These are phyloP conservation scores for Eilema griseolum DNA, from an alignment of 2,888 invertebrate species.

Conservation along the genomic window DNA sequence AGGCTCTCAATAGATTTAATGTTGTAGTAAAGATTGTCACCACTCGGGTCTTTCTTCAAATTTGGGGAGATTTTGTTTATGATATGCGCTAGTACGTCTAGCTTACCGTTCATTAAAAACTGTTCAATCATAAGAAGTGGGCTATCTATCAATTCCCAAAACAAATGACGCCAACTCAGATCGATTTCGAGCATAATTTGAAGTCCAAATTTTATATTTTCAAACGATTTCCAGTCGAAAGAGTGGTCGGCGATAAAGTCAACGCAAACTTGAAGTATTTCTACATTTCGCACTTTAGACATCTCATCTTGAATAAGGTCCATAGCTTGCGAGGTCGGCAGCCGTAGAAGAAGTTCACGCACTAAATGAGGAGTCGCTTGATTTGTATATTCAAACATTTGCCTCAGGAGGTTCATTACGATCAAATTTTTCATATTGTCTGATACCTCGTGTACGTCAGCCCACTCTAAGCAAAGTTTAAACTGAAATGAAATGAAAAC, in stretches of 20 bases:
- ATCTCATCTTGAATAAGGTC: slow-evolving; percentile 89
- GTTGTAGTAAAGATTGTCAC: slow-evolving; percentile 88
- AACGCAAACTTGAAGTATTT: slow-evolving; percentile 88
- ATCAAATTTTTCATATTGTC: slow-evolving; percentile 86
- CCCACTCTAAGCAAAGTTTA: slow-evolving; percentile 90
- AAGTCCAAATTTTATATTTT: slow-evolving; percentile 89
- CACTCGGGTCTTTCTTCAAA: slow-evolving; percentile 73
- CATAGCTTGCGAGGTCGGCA: slow-evolving; percentile 87
- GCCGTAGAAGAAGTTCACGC: slow-evolving; percentile 86
- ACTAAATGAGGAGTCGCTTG: slow-evolving; percentile 77
- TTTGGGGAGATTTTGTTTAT: slow-evolving; percentile 86
- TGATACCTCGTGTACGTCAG: slow-evolving; percentile 88
- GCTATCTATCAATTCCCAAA: slow-evolving; percentile 89
- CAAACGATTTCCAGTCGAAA: slow-evolving; percentile 83
- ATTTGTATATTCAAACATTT: slow-evolving; percentile 85
- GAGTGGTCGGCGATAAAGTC: slow-evolving; percentile 87
- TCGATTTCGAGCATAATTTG: slow-evolving; percentile 89
- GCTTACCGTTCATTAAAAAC: slow-evolving; percentile 94
- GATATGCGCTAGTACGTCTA: slow-evolving; percentile 89
- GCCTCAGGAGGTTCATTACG: slow-evolving; percentile 84
- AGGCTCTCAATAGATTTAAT: slow-evolving; percentile 86
- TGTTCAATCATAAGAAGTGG: slow-evolving; percentile 94
- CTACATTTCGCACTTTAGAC: slow-evolving; percentile 88
- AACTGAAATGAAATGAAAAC: slow-evolving; percentile 75
- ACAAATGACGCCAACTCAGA: slow-evolving; percentile 83